A percentile compares a stretch with the other conserved stretches of the same genome.
Conservation (phyloP, 2,113 vertebrate genomes). For the Gopherus evgoodei region DNA sequence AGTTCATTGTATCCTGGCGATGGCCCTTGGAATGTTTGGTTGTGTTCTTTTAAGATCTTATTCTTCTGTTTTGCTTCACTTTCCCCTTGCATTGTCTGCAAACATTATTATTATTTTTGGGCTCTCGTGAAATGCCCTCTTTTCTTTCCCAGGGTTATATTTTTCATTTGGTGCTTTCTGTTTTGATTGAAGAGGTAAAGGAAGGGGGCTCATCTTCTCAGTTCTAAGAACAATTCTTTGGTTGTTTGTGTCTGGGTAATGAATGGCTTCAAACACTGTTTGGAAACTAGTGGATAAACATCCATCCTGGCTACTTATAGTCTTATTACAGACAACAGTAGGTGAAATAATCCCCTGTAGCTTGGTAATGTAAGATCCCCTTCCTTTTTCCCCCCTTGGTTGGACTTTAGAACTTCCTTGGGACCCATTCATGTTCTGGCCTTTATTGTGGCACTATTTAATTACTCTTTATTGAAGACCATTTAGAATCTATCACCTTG, state of each 20-base stretch:
- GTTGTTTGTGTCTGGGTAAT: conserved; percentile 68
- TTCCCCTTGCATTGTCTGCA: conserved; percentile 40
- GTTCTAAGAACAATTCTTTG: conserved; percentile 77
- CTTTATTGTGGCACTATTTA: conserved; percentile 54
- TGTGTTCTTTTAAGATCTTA: conserved; percentile 31
- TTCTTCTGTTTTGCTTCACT: conserved; percentile 45
- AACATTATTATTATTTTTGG: conserved; percentile 53
- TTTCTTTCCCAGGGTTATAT: conserved; percentile 63
- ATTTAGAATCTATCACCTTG: conserved; percentile 47
- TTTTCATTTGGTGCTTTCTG: conserved; percentile 67
- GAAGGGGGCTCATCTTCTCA: conserved; percentile 62
- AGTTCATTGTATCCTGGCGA: conserved; percentile 7
- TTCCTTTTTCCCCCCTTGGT: conserved; percentile 49
- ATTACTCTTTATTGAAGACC: conserved; percentile 55
- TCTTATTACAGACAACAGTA: conserved; percentile 74
- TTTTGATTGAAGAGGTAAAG: conserved; percentile 71
- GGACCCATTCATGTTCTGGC: conserved; percentile 55
- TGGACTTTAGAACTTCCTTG: conserved; percentile 67
- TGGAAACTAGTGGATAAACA: conserved; percentile 65
- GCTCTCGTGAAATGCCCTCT: background rate
- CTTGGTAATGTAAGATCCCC: conserved; percentile 44
- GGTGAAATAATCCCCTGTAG: conserved; percentile 64
- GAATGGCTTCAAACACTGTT: conserved; percentile 52
- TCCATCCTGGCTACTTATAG: conserved; percentile 73
- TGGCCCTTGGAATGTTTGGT: conserved; percentile 14